These are phyloP conservation scores for Diorhabda carinulata DNA, from an alignment of 1,140 invertebrate species.

Conservation along the genomic window DNA sequence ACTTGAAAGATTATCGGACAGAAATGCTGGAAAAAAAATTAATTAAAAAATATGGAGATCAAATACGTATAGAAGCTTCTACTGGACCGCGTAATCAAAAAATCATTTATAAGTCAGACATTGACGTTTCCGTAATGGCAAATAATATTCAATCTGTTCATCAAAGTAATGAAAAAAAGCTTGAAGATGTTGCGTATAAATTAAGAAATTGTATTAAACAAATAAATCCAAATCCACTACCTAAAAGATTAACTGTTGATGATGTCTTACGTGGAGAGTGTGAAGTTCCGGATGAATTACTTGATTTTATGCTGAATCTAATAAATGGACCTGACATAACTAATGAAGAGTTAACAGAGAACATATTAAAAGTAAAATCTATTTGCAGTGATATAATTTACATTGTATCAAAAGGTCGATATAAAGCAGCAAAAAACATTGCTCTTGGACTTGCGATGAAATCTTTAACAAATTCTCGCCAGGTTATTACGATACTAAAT, in stretches of 20 bases:
- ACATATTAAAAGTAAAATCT: neutral
- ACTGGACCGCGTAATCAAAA: constrained; percentile 5
- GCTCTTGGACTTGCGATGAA: constrained; percentile 40
- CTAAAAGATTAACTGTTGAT: constrained; percentile 37
- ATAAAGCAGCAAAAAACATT: constrained; percentile 38
- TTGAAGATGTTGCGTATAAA: constrained; percentile 40
- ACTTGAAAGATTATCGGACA: neutral
- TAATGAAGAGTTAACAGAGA: neutral
- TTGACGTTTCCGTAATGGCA: constrained; percentile 23
- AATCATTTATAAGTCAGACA: neutral
- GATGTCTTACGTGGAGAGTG: constrained; percentile 43
- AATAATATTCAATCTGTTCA: constrained; percentile 32
- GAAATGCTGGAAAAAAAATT: neutral
- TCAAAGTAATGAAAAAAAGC: constrained; percentile 30
- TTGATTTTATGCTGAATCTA: constrained; percentile 39
- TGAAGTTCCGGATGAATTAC: constrained; percentile 38
- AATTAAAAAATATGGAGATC: neutral
- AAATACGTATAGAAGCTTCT: neutral
- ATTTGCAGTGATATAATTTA: constrained; percentile 27
- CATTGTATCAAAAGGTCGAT: constrained; percentile 30
- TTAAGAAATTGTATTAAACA: constrained; percentile 39
- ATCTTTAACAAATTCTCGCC: constrained; percentile 36
- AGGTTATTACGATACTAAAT: constrained; percentile 41
- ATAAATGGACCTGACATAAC: constrained; percentile 33
- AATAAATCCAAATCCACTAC: constrained; percentile 27